Percentiles rank a stretch among this genome's conserved stretches.
These are phyloP conservation scores for Epirrita christyi DNA, from an alignment of 2,888 invertebrate genomes.

Conservation along the genomic window DNA sequence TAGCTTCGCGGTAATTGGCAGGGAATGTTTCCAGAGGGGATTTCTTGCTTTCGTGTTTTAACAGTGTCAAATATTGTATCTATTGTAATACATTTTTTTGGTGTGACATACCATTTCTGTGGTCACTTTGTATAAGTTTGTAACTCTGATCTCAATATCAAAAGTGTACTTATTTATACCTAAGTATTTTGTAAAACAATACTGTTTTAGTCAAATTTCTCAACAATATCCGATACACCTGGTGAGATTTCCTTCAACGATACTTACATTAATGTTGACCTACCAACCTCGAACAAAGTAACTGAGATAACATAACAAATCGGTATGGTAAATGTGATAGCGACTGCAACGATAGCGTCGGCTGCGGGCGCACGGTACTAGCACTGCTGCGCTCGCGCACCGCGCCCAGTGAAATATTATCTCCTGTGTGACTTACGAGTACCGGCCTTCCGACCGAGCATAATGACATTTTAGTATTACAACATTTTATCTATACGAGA, in stretches of 20 bases:
- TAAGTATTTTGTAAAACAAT: neutral
- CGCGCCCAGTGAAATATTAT: slow-evolving; percentile 75
- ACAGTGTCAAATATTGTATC: neutral
- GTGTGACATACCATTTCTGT: no score
- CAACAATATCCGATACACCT: slow-evolving; percentile 35
- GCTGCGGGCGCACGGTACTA: slow-evolving; percentile 19
- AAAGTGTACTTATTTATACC: neutral
- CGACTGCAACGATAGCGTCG: slow-evolving; percentile 68
- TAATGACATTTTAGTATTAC: slow-evolving; percentile 84
- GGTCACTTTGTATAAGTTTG: no score
- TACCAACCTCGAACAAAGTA: slow-evolving; percentile 77
- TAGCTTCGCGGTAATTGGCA: no score
- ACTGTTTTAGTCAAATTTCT: slow-evolving; percentile 20
- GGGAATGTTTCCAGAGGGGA: no score
- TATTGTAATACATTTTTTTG: no score
- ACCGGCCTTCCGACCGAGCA: slow-evolving; percentile 67
- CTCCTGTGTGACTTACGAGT: slow-evolving; percentile 69
- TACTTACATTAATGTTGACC: slow-evolving; percentile 74
- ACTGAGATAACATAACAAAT: slow-evolving; percentile 80
- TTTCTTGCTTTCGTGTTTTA: no score
- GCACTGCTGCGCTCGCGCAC: slow-evolving; percentile 32
- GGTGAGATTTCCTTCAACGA: slow-evolving; percentile 56
- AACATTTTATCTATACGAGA: slow-evolving; percentile 81
- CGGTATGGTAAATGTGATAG: slow-evolving; percentile 72
- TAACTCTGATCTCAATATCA: no score